Evolutionary conservation across 2,113 vertebrate species (phyloP).

Genomic region (Catharus fuscescens): DNA sequence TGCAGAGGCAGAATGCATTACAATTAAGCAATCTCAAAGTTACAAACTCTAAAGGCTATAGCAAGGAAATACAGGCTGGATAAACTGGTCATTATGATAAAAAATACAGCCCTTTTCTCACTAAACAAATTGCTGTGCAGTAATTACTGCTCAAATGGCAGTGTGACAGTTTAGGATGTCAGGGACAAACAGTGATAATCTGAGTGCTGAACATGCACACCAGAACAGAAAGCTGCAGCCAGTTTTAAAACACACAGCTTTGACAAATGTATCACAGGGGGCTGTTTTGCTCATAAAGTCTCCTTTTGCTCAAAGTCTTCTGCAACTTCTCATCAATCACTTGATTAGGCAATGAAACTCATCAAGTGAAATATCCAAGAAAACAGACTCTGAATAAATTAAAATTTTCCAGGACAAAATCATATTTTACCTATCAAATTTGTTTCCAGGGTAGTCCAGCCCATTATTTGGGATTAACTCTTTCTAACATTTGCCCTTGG

Average conservation of each 20-base stretch:
- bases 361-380: neutral
- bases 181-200: neutral
- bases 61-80: neutral
- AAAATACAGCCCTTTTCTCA: neutral
- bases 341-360: slow-evolving; percentile 21
- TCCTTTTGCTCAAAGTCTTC: neutral
- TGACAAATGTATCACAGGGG: neutral
- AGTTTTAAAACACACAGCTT: slow-evolving; percentile 3
- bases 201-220: slow-evolving; percentile 24
- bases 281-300: neutral
- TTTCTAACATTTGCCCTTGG: neutral
- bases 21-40: slow-evolving; percentile 19
- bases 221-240: slow-evolving; percentile 61
- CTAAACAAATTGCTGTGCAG: neutral
- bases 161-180: slow-evolving; percentile 25
- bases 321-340: slow-evolving; percentile 23
- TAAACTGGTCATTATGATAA: neutral
- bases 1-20: neutral
- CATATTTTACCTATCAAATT: neutral
- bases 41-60: neutral
- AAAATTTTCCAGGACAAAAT: slow-evolving; percentile 26
- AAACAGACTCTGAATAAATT: slow-evolving; percentile 39
- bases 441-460: neutral
- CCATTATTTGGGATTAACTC: neutral
- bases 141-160: slow-evolving; percentile 5